A percentile compares a stretch with the other conserved stretches of the same genome.
phyloP scores from a whole-genome alignment of 2,113 vertebrate genomes.

The Morone saxatilis region DNA sequence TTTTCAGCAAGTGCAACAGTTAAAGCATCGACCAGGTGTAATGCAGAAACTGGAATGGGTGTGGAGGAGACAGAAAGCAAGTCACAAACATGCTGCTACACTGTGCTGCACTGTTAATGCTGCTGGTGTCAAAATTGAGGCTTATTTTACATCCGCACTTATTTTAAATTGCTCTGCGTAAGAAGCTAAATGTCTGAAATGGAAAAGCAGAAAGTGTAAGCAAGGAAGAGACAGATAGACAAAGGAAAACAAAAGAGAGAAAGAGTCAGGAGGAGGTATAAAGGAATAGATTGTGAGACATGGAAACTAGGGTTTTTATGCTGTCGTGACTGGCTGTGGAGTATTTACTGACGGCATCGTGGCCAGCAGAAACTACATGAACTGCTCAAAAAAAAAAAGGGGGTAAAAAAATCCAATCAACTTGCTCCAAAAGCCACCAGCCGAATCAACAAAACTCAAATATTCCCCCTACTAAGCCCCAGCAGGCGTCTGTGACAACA shows the following conservation, averaged over 20 bases:
- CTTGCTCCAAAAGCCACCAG: conserved; percentile 46
- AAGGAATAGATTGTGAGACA: neutral
- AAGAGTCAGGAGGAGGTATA: neutral
- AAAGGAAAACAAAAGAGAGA: conserved; percentile 23
- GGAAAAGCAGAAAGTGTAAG: conserved; percentile 7
- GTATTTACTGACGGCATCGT: conserved; percentile 3
- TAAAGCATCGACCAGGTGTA: neutral
- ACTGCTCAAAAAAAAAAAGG: neutral
- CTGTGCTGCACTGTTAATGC: neutral
- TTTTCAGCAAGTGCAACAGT: neutral
- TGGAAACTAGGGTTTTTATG: neutral
- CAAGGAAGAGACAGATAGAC: conserved; percentile 26
- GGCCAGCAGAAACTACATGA: neutral
- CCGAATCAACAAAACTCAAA: conserved; percentile 50
- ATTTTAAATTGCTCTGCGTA: conserved; percentile 29
- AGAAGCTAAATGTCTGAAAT: conserved; percentile 34
- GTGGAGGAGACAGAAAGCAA: neutral
- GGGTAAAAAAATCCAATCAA: conserved; percentile 42
- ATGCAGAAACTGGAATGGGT: neutral
- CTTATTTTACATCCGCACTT: conserved; percentile 18
- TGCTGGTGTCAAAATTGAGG: conserved; percentile 8
- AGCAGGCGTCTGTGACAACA: conserved; percentile 51
- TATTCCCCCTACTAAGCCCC: conserved; percentile 59
- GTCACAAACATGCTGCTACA: neutral
- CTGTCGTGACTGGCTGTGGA: neutral